Conservation (phyloP, 2,113 vertebrate genomes). For the Pedionomus torquatus region DNA sequence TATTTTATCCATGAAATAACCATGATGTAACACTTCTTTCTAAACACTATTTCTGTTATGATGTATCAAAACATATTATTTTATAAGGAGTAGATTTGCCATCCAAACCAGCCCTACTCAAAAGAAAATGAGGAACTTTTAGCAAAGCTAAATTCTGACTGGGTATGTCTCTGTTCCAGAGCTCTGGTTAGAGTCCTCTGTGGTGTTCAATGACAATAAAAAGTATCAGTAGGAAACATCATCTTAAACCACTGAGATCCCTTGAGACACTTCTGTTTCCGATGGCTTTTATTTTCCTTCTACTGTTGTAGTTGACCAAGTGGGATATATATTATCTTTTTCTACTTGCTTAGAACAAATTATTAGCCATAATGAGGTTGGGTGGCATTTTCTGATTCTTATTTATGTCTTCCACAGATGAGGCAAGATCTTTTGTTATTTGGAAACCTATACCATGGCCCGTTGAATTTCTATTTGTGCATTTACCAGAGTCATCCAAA, state of each 20-base stretch:
- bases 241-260: background rate
- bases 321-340: background rate
- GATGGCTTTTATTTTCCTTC: background rate
- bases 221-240: background rate
- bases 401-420: background rate
- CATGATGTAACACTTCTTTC: background rate
- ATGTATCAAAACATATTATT: background rate
- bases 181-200: background rate
- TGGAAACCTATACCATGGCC: background rate
- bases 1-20: background rate
- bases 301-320: background rate
- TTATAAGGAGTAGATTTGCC: background rate
- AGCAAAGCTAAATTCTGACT: background rate
- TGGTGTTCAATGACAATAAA: background rate
- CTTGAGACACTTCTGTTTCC: background rate
- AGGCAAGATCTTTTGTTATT: background rate
- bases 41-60: background rate
- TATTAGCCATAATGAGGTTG: background rate
- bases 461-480: background rate
- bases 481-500: background rate
- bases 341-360: background rate
- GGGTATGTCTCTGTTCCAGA: background rate
- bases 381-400: background rate
- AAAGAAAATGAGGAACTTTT: background rate
- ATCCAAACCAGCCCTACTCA: background rate